Conservation (phyloP, 2,888 invertebrate species). For the Coenonympha arcania region DNA sequence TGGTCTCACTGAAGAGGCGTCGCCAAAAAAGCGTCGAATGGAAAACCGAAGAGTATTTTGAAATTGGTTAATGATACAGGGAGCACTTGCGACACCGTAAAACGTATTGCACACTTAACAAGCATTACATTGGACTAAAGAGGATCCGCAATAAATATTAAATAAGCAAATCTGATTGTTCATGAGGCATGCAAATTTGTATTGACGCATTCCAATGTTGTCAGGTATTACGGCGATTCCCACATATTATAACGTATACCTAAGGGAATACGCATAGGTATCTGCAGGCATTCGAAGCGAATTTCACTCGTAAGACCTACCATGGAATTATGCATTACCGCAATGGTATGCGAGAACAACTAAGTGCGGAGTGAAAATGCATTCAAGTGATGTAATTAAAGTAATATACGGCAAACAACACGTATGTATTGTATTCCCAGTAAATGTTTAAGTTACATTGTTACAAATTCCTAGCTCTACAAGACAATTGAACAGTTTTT, state of each 20-base stretch:
- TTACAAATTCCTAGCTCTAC: constrained; percentile 57
- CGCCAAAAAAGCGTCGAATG: too few species aligned
- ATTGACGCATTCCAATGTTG: constrained; percentile 37
- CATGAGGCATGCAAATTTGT: constrained; percentile 31
- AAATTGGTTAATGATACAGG: constrained; percentile 21
- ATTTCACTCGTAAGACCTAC: constrained; percentile 63
- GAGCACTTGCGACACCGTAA: constrained; percentile 14
- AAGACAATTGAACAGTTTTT: constrained; percentile 63
- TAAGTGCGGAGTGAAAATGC: constrained; percentile 62
- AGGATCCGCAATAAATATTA: constrained; percentile 22
- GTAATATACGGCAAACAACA: constrained; percentile 56
- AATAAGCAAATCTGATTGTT: constrained; percentile 25
- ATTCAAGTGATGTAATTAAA: constrained; percentile 66
- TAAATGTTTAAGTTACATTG: constrained; percentile 62
- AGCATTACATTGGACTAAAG: constrained; percentile 15
- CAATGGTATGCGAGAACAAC: constrained; percentile 55
- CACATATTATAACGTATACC: constrained; percentile 47
- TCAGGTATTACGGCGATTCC: constrained; percentile 41
- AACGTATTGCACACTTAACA: constrained; percentile 6
- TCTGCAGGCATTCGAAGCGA: constrained; percentile 49
- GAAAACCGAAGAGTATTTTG: too few species aligned
- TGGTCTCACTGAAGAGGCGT: too few species aligned
- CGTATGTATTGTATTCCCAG: constrained; percentile 63
- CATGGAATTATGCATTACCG: constrained; percentile 60
- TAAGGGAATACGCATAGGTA: constrained; percentile 40